Conservation (phyloP, 2,797 vertebrate species). For the Squalus acanthias region DNA sequence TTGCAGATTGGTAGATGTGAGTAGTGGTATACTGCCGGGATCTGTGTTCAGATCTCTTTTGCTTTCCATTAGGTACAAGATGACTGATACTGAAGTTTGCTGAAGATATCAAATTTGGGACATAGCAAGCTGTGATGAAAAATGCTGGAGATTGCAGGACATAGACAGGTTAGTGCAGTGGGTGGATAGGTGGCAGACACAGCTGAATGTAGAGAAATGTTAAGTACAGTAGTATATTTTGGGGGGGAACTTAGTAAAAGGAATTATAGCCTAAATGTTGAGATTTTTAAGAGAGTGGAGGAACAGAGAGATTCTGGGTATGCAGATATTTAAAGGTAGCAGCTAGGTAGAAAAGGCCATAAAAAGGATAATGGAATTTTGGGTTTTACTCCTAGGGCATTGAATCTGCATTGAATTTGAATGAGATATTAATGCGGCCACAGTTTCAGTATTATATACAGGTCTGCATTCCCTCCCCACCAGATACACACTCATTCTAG, state of each 20-base stretch:
- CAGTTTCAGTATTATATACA: background rate
- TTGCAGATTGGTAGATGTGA: background rate
- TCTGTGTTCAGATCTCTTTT: background rate
- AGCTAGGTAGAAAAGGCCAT: background rate
- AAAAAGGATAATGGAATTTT: background rate
- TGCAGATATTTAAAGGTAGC: background rate
- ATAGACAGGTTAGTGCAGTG: background rate
- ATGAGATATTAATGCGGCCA: background rate
- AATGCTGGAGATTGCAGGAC: background rate
- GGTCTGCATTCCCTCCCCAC: background rate
- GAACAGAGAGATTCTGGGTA: background rate
- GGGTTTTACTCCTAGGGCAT: background rate
- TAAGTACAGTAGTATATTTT: background rate
- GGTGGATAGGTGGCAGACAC: background rate
- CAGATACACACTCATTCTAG: background rate
- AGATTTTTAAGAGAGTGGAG: too few relatives aligned
- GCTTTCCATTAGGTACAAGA: background rate
- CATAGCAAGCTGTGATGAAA: background rate
- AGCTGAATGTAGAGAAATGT: background rate
- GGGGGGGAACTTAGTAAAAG: background rate
- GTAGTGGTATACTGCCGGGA: background rate
- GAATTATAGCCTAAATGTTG: too few relatives aligned
- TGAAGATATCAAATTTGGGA: background rate
- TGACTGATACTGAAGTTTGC: constrained; percentile 6
- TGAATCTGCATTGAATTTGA: background rate